These are phyloP conservation scores for Antennarius striatus DNA, from an alignment of 2,113 vertebrate genomes.

Conservation along the genomic window DNA sequence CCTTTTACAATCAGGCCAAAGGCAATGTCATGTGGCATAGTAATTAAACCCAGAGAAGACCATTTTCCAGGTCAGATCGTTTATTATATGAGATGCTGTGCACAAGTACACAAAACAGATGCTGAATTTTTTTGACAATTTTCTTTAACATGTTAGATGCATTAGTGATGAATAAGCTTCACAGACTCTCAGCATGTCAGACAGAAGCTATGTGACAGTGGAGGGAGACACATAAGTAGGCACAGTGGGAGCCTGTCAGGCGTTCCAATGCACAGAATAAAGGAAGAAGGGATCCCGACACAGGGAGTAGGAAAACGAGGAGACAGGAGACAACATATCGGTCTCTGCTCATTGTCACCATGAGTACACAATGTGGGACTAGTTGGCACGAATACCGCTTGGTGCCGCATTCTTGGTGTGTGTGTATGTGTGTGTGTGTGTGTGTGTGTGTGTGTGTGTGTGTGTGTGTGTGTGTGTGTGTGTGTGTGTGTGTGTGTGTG, in stretches of 20 bases:
- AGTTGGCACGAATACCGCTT: conserved; percentile 57
- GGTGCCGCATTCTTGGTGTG: conserved; percentile 42
- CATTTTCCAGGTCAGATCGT: conserved; percentile 8
- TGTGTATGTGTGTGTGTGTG: conserved; percentile 25
- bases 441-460: conserved; percentile 13
- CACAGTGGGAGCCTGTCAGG: conserved; percentile 58
- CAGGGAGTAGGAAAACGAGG: conserved; percentile 44
- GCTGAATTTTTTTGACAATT: conserved; percentile 1
- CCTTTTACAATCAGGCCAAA: not conserved
- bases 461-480: conserved; percentile 28
- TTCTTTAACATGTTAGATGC: conserved; percentile 16
- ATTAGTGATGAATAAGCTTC: conserved; percentile 33
- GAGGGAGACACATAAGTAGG: conserved; percentile 56
- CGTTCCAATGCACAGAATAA: conserved; percentile 35
- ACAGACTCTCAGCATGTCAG: conserved; percentile 28
- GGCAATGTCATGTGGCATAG: conserved; percentile 1
- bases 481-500: conserved; percentile 18
- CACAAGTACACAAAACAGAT: conserved; percentile 13
- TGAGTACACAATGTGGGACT: conserved; percentile 58
- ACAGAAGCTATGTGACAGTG: conserved; percentile 37
- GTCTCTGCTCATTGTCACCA: conserved; percentile 62
- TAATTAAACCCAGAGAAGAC: conserved; percentile 26
- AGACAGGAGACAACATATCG: conserved; percentile 63
- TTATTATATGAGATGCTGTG: not conserved
- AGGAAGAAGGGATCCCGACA: conserved; percentile 23